These are phyloP conservation scores for Papilio dardanus DNA, from an alignment of 1,140 invertebrate species.

Conservation along the genomic window DNA sequence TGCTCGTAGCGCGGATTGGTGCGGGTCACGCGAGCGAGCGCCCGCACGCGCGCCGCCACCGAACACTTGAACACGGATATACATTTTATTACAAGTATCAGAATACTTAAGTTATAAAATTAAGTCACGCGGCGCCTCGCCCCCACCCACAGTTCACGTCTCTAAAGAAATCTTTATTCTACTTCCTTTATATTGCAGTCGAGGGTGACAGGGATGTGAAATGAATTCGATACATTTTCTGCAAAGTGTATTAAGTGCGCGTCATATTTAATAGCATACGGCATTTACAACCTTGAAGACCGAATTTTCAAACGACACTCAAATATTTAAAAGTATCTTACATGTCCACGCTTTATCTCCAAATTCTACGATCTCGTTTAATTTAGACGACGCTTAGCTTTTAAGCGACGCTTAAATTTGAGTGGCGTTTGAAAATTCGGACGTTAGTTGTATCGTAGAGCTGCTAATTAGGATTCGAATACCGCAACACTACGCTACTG, in stretches of 20 bases:
- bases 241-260: too few relatives aligned
- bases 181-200: not conserved
- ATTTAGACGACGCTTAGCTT: too few relatives aligned
- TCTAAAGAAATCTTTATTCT: not conserved
- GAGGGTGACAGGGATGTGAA: not conserved
- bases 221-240: not conserved
- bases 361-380: too few relatives aligned
- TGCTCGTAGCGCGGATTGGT: not conserved
- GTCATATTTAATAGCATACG: not conserved
- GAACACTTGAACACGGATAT: not conserved
- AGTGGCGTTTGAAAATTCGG: too few relatives aligned
- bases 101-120: constrained; percentile 3
- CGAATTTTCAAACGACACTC: too few relatives aligned
- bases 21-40: not conserved
- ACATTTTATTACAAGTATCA: not conserved
- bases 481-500: not conserved
- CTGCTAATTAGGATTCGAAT: not conserved
- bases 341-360: too few relatives aligned
- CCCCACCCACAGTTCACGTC: not conserved
- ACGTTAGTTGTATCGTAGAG: not conserved
- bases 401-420: too few relatives aligned
- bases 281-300: too few relatives aligned
- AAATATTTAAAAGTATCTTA: too few relatives aligned
- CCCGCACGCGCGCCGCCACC: not conserved
- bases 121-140: not conserved